phyloP scores from a whole-genome alignment of 2,797 vertebrate species.

The Rachycentron canadum region DNA sequence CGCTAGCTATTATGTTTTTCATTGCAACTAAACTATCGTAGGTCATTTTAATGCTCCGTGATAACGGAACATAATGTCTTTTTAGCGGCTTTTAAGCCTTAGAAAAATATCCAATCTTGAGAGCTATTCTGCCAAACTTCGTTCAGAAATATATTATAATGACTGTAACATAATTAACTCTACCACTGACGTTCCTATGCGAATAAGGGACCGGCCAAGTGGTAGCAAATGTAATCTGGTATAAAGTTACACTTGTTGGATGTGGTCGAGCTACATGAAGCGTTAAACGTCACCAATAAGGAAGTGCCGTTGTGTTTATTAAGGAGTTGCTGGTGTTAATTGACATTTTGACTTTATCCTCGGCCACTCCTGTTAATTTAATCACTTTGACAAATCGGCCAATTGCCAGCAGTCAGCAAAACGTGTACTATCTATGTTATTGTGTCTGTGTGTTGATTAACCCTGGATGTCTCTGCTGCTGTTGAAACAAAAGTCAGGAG shows the following conservation, averaged over 20 bases:
- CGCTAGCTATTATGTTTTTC: no score
- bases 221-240: no score
- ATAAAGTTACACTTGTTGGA: no score
- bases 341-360: not conserved
- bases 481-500: slow-evolving; percentile 18
- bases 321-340: not conserved
- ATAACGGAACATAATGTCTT: not conserved
- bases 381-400: not conserved
- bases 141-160: not conserved
- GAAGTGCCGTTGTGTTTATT: not conserved
- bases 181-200: no score
- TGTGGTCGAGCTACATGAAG: no score
- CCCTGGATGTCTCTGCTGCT: not conserved
- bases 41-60: not conserved
- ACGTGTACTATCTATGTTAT: not conserved
- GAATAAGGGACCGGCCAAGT: no score
- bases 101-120: no score
- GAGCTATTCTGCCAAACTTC: not conserved
- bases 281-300: not conserved
- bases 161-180: no score
- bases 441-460: not conserved
- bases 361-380: not conserved
- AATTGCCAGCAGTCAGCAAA: not conserved
- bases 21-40: no score
- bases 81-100: not conserved